Conservation (phyloP, 2,888 invertebrate genomes). For the Drosophila monieri region DNA sequence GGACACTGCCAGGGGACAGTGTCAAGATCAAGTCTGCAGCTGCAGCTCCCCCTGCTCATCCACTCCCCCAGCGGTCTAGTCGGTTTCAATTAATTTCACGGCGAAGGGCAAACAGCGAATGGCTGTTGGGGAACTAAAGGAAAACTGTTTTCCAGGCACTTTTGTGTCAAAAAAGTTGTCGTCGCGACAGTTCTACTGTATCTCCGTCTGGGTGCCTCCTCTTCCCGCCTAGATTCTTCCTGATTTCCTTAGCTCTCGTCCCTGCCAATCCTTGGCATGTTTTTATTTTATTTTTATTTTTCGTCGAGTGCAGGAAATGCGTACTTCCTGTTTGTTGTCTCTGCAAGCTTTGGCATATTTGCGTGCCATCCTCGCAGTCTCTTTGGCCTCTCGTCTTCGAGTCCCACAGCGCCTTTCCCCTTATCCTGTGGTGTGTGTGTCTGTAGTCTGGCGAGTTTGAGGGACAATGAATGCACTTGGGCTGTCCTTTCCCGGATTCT, state of each 20-base stretch:
- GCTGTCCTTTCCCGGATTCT: slow-evolving; percentile 15
- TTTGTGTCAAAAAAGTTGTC: slow-evolving; percentile 71
- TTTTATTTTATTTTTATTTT: slow-evolving; percentile 21
- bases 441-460: slow-evolving; percentile 18
- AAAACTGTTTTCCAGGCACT: slow-evolving; percentile 73
- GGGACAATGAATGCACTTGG: slow-evolving; percentile 67
- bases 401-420: slow-evolving; percentile 15
- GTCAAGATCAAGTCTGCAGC: slow-evolving; percentile 69
- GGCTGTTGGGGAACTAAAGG: slow-evolving; percentile 40
- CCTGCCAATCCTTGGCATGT: slow-evolving; percentile 28
- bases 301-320: slow-evolving; percentile 71
- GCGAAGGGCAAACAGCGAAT: slow-evolving; percentile 46
- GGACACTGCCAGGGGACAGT: slow-evolving; percentile 52
- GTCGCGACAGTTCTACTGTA: slow-evolving; percentile 66
- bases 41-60: slow-evolving; percentile 16
- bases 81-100: slow-evolving; percentile 77
- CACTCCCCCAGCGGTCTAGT: slow-evolving; percentile 56
- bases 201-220: slow-evolving; percentile 16
- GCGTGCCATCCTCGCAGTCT: slow-evolving; percentile 45
- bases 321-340: slow-evolving; percentile 73
- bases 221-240: slow-evolving; percentile 6
- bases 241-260: neutral
- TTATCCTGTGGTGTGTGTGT: slow-evolving; percentile 10
- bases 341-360: slow-evolving; percentile 63
- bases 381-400: neutral